Base-by-base conservation (phyloP, 2,888 invertebrate species). In the Gastracanthus pulcherrimus region DNA sequence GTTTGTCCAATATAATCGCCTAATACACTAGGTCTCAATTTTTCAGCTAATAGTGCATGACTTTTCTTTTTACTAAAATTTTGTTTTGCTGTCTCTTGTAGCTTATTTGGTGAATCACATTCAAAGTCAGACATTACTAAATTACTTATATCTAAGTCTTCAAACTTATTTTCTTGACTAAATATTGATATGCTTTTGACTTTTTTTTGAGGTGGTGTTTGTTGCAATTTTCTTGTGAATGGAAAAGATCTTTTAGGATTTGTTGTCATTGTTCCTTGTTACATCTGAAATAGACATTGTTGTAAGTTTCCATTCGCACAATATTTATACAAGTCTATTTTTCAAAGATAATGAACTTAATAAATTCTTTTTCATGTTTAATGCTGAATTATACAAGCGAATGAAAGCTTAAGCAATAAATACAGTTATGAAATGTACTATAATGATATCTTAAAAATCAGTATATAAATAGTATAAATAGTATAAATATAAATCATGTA, bases 1-100 rank as follows among this genome's bases (percentile, higher is more conserved):
- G 91, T 92, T 88, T 97, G 97, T 0, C 97, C 97, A 66, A 96
- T 92, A 88, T 95, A 95, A 71, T 95, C 94, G 62, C 93, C 92
- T 31, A 97, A 90, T 67, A 87, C 88, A 72, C 92, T 92, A 19
- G 97, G 97, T 87, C 96, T 93, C 93, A 96, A 94, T 87, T 93
- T 92, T 89, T 96, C 96, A 7, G 96, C 95, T 48, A 82, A 51
- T 13, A 78, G 75, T n/a, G 34, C 51, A 69, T 71, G 45, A n/a
- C 67, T 66, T 26, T 78, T 74, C 38, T 76, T 78, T 36, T 34
- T 11, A 23, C 1, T 6, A 7, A 23, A 34, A 23, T 36, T 45
- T 55, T 45, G 26, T 23, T 23, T 45, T 67, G 55, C 11, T 41
- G 13, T 16, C 3, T 45, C 74, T 62, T 45, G 11, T 31, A 31